Percentiles rank a stretch among this genome's conserved stretches.
Conservation (phyloP, 2,797 vertebrate genomes). For the Phoeniculus purpureus region DNA sequence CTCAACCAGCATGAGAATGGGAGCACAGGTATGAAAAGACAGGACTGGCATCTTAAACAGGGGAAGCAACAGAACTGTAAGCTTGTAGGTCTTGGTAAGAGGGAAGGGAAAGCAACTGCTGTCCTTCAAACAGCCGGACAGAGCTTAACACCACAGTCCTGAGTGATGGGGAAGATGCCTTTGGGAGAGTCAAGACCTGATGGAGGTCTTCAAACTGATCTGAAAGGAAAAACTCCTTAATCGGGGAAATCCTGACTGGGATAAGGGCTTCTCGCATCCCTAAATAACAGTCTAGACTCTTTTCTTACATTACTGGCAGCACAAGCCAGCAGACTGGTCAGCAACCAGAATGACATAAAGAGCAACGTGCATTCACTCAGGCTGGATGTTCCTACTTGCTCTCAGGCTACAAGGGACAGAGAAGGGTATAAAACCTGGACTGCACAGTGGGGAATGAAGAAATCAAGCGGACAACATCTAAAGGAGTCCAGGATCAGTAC, state of each 20-base stretch:
- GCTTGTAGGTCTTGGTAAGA: background rate
- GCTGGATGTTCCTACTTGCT: background rate
- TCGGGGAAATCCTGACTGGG: background rate
- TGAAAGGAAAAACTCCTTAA: background rate
- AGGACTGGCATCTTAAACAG: background rate
- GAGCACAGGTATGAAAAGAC: background rate
- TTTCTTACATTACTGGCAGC: background rate
- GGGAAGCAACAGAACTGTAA: background rate
- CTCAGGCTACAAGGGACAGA: background rate
- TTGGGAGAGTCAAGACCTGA: background rate
- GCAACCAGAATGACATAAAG: background rate
- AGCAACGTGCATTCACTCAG: background rate
- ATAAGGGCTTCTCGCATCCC: background rate
- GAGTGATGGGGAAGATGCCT: background rate
- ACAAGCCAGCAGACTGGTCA: background rate
- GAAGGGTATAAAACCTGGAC: background rate
- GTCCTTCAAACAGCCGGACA: background rate
- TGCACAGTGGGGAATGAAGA: background rate
- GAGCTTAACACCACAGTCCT: background rate
- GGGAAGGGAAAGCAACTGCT: background rate
- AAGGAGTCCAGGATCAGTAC: constrained; percentile 29
- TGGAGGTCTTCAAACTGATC: background rate
- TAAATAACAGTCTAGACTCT: background rate
- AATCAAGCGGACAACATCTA: constrained; percentile 35
- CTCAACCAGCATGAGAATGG: background rate